Evolutionary conservation across 1,140 invertebrate species (phyloP).

Genomic region (Vollenhovia emeryi): DNA sequence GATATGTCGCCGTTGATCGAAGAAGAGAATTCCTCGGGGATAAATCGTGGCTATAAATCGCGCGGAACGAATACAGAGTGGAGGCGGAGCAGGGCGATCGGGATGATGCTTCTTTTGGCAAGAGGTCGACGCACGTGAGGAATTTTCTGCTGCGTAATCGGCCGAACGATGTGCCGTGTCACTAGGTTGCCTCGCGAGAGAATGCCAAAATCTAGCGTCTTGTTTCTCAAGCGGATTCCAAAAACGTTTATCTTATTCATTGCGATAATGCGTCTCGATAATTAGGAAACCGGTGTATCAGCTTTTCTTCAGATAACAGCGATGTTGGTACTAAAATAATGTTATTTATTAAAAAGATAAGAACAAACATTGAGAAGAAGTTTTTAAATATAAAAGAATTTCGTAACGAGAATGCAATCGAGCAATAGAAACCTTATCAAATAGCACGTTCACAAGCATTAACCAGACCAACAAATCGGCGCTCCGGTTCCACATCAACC

Average conservation of each 20-base stretch:
- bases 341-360: not conserved
- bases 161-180: slow-evolving; percentile 19
- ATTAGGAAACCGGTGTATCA: not conserved
- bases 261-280: not conserved
- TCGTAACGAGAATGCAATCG: slow-evolving; percentile 4
- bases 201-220: slow-evolving; percentile 1
- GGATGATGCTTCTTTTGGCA: slow-evolving; percentile 46
- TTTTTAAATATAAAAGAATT: not conserved
- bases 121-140: slow-evolving; percentile 24
- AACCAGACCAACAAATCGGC: not conserved
- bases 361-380: not conserved
- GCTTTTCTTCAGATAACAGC: slow-evolving; percentile 1
- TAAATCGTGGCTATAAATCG: slow-evolving; percentile 66
- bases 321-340: not conserved
- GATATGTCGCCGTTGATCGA: slow-evolving; percentile 68
- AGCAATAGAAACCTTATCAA: slow-evolving; percentile 26
- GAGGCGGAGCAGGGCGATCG: slow-evolving; percentile 39
- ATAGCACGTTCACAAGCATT: not conserved
- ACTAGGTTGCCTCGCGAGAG: not conserved
- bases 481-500: not conserved
- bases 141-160: slow-evolving; percentile 46
- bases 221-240: not conserved
- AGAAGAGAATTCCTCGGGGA: slow-evolving; percentile 41
- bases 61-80: slow-evolving; percentile 68
- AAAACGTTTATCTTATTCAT: not conserved